phyloP scores from a whole-genome alignment of 2,113 vertebrate species.

The Ophiodon elongatus region DNA sequence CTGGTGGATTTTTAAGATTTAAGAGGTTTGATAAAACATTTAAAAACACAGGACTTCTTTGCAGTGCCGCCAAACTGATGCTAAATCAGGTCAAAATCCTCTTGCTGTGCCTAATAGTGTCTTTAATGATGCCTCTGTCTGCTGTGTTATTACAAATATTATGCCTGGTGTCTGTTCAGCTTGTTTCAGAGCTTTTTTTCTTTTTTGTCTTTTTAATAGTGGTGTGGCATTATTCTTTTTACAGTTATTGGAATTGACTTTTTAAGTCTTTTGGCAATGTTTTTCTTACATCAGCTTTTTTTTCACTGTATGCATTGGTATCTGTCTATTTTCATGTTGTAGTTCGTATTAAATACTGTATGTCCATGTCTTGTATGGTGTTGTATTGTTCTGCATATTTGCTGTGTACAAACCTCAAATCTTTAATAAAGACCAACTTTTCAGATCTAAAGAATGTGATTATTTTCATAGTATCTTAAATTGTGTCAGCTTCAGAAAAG shows the following conservation, averaged over 20 bases:
- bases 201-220: constrained; percentile 54
- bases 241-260: constrained; percentile 35
- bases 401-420: constrained; percentile 56
- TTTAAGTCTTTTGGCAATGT: constrained; percentile 20
- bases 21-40: constrained; percentile 40
- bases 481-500: neutral
- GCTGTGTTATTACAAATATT: constrained; percentile 49
- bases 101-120: constrained; percentile 50
- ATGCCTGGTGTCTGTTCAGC: constrained; percentile 60
- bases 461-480: neutral
- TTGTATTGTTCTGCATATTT: constrained; percentile 65
- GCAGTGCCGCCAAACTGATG: constrained; percentile 32
- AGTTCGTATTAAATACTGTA: constrained; percentile 52
- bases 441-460: constrained; percentile 41
- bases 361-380: constrained; percentile 62
- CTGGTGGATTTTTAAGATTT: constrained; percentile 21
- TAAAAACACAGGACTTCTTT: constrained; percentile 21
- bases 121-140: constrained; percentile 57
- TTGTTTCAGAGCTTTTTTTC: constrained; percentile 27
- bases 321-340: constrained; percentile 40
- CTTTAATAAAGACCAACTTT: constrained; percentile 76
- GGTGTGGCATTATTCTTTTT: constrained; percentile 53
- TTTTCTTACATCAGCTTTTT: constrained; percentile 20
- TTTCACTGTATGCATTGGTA: constrained; percentile 47
- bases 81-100: constrained; percentile 58